phyloP scores from a whole-genome alignment of 2,113 vertebrate species.

The Amblyopsis rosae region DNA sequence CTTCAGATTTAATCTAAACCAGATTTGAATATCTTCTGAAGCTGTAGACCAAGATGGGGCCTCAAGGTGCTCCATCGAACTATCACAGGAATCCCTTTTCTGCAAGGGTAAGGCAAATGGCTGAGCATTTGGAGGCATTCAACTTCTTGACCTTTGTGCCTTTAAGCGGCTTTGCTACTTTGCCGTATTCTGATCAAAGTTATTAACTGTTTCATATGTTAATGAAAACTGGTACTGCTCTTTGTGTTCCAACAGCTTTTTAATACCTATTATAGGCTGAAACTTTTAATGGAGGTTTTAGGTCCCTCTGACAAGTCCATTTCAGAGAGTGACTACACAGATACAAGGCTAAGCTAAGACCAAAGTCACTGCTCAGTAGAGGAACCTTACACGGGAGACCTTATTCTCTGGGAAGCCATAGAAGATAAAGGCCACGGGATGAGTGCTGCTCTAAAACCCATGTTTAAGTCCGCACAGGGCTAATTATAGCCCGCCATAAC shows the following conservation, averaged over 20 bases:
- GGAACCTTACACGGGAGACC: constrained; percentile 77
- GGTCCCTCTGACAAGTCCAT: constrained; percentile 82
- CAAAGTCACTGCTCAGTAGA: constrained; percentile 73
- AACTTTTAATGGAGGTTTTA: constrained; percentile 86
- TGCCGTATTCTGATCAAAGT: constrained; percentile 81
- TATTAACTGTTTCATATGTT: constrained; percentile 84
- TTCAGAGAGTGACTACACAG: constrained; percentile 78
- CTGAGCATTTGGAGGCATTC: constrained; percentile 76
- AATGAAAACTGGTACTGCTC: constrained; percentile 82
- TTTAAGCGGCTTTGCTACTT: constrained; percentile 84
- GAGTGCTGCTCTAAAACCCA: constrained; percentile 81
- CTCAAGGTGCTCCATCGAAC: constrained; percentile 70
- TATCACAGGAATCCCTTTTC: constrained; percentile 72
- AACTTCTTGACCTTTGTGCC: constrained; percentile 81
- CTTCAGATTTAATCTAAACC: constrained; percentile 3
- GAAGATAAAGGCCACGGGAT: constrained; percentile 82
- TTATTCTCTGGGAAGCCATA: constrained; percentile 75
- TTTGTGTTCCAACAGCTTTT: constrained; percentile 83
- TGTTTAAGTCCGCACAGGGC: constrained; percentile 73
- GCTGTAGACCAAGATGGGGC: constrained; percentile 44
- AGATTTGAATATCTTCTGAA: constrained; percentile 34
- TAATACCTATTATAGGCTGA: constrained; percentile 84
- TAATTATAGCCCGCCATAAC: constrained; percentile 81
- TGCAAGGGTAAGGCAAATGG: constrained; percentile 73
- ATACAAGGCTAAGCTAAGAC: constrained; percentile 81